Base-by-base conservation (phyloP, 2,797 vertebrate species). In the Cryptoprocta ferox region DNA sequence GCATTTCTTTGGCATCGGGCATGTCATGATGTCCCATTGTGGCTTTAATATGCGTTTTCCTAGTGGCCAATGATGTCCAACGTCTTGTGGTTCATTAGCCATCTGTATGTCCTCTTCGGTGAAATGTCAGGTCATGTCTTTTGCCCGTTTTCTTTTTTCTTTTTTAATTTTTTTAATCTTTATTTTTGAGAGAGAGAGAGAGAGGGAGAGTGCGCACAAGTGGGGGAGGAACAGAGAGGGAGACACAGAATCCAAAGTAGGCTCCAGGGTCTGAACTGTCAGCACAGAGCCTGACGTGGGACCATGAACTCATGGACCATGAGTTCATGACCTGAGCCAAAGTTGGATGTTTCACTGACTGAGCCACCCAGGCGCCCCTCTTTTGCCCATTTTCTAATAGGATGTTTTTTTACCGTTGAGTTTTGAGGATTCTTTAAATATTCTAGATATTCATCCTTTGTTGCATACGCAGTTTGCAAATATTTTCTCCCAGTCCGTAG, bases 271-370 rank as follows among this genome's bases (percentile, higher is more conserved):
- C 53, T 1, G 53, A 56, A 0, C 53, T 21, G 53, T 19, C 53
- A 56, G 53, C 53, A 8, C 53, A 21, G 53, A 56, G 53, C 18
- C 53, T 7, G 5, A 21, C 2, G 2, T 6, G 4, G 53, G 53
- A 15, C 53, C 8, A n/a, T 0, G 53, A 19, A 56, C 19, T 21
- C 53, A 56, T 1, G 0, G 53, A 56, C 18, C 2, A 19, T 1
- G 19, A 56, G 53, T 19, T 56, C 53, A 21, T 56, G 53, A 56
- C 53, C 53, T 56, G 1, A 56, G 53, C 6, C 7, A 2, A 56
- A 45, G 42, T 45, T 9, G 0, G 53, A 56, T 0, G 18, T 18
- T 21, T 56, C 19, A 56, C 53, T 7, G 18, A 19, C 53, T 56
- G 53, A 56, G 53, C 19, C 53, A 19, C 53, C 6, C 18, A 56